A percentile compares a stretch with the other conserved stretches of the same genome.
These are phyloP conservation scores for Allolobophora icterica DNA, from an alignment of 2,888 invertebrate genomes.

Conservation along the genomic window DNA sequence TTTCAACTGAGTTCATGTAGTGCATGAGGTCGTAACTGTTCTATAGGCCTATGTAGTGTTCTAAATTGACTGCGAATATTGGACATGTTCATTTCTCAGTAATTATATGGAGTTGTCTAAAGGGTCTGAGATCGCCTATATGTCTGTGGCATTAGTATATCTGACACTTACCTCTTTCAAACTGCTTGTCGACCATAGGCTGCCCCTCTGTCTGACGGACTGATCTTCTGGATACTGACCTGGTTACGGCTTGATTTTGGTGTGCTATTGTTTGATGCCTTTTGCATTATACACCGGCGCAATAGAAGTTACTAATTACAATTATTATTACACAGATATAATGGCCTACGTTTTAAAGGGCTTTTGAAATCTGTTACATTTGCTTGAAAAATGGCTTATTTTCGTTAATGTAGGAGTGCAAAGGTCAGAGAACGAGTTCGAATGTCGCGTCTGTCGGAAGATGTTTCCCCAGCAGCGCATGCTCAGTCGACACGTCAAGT, in stretches of 20 bases:
- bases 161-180: too few species aligned
- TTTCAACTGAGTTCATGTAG: background rate
- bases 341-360: background rate
- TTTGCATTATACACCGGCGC: too few species aligned
- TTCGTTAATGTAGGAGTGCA: constrained; percentile 41
- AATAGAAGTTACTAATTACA: too few species aligned
- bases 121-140: too few species aligned
- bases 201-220: too few species aligned
- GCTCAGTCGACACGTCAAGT: constrained; percentile 97
- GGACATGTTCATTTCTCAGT: background rate
- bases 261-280: too few species aligned
- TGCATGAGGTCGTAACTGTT: background rate
- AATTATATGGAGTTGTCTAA: background rate
- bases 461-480: constrained; percentile 92
- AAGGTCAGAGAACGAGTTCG: constrained; percentile 69
- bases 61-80: background rate
- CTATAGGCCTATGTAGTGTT: too few species aligned
- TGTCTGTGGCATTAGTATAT: background rate
- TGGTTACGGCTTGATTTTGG: too few species aligned
- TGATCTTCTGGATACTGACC: too few species aligned
- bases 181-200: too few species aligned
- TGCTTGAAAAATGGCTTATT: background rate
- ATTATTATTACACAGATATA: too few species aligned
- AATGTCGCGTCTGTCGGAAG: constrained; percentile 91
- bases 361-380: background rate